Conservation (phyloP, 2,797 vertebrate species). For the Gastrophryne carolinensis region DNA sequence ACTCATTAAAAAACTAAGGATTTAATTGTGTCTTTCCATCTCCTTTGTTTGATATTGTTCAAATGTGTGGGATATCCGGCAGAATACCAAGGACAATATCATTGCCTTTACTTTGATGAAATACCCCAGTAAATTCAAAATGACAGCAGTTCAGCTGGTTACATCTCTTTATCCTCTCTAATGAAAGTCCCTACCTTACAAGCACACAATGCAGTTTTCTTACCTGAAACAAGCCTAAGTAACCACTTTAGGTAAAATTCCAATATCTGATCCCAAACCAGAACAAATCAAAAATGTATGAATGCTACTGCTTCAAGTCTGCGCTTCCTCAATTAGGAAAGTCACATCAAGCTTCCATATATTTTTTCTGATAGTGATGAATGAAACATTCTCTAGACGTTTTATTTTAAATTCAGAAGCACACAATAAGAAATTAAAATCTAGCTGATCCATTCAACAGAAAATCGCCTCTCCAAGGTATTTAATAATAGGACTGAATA, state of each 20-base stretch:
- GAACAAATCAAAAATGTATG: neutral
- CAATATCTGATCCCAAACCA: neutral
- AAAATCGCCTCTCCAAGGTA: neutral
- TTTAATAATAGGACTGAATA: neutral
- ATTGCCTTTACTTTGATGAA: no score
- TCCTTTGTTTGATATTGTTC: no score
- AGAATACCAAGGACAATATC: no score
- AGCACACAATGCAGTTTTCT: neutral
- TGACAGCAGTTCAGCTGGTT: neutral
- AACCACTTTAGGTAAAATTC: neutral
- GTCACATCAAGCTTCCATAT: neutral
- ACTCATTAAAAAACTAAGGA: no score
- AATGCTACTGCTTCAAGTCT: neutral
- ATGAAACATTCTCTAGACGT: neutral
- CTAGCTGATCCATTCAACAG: neutral
- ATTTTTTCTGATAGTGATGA: neutral
- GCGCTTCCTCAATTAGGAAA: neutral
- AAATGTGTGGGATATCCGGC: no score
- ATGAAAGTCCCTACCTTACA: neutral
- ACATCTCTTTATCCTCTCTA: neutral
- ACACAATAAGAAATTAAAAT: neutral
- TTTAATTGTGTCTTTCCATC: no score
- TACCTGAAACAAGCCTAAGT: neutral
- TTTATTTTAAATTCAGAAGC: neutral
- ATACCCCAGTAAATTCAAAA: no score